Evolutionary conservation across 2,797 vertebrate genomes (phyloP).

Genomic region (Trachurus trachurus): DNA sequence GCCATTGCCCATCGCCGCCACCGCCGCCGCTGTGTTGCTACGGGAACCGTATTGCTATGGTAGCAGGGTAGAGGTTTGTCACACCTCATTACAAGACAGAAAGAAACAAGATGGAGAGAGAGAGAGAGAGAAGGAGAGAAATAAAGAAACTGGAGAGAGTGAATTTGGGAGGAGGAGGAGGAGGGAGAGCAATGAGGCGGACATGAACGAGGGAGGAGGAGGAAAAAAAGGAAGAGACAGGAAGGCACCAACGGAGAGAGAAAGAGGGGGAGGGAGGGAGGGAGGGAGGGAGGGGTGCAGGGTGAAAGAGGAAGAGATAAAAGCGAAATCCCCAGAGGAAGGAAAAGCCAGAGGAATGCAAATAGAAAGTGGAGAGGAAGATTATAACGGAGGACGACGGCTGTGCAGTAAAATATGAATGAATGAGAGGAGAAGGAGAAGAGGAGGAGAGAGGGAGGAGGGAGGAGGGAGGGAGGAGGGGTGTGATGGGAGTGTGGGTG

Average conservation of each 20-base stretch:
- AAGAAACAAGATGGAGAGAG: constrained; percentile 51
- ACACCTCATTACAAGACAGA: constrained; percentile 80
- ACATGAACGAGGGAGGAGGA: constrained; percentile 31
- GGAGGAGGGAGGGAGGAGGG: constrained; percentile 68
- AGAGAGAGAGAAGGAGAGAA: not conserved
- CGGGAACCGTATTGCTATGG: constrained; percentile 81
- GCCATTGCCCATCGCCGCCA: constrained; percentile 7
- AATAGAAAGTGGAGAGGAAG: constrained; percentile 50
- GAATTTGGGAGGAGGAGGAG: constrained; percentile 60
- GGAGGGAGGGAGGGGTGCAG: constrained; percentile 48
- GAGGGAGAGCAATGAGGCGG: constrained; percentile 53
- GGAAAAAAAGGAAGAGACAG: not conserved
- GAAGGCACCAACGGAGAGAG: constrained; percentile 1
- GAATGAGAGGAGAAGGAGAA: constrained; percentile 66
- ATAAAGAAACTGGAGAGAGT: constrained; percentile 57
- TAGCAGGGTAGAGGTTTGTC: constrained; percentile 79
- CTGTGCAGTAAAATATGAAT: constrained; percentile 80
- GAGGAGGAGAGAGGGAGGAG: constrained; percentile 47
- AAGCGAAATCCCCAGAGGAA: constrained; percentile 66
- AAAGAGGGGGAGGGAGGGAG: constrained; percentile 24
- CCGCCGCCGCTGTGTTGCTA: constrained; percentile 71
- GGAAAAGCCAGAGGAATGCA: constrained; percentile 72
- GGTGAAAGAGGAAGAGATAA: constrained; percentile 70
- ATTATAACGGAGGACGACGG: constrained; percentile 50
- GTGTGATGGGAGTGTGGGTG: constrained; percentile 61